Base-by-base conservation (phyloP, 2,888 invertebrate genomes). In the Ectropis crepuscularia region DNA sequence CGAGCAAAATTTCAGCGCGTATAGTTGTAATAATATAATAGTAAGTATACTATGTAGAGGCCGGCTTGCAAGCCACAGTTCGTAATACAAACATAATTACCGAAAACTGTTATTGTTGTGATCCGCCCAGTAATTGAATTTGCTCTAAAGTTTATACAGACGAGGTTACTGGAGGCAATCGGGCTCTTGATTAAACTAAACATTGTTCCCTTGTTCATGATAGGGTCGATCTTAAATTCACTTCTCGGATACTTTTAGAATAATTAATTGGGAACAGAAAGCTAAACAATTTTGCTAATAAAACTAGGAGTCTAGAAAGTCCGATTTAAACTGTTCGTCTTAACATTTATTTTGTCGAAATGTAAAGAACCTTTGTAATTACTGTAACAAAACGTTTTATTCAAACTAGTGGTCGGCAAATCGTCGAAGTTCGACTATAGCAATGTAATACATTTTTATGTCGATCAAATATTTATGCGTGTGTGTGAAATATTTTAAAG, bases 101-200 rank as follows among this genome's bases (percentile, higher is more conserved):
- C 79, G 80, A 86, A 88, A 88, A 88, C 82, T 88, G 87, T 88
- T 89, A 88, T 90, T 90, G 85, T 88, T 90, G 82, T 86, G 87
- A 86, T 85, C 80, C 83, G 75, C 71, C 76, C 75, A 86, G 85
- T 89, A 90, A 91, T 91, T 90, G 86, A 88, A 90, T 89, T 89
- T 83, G 76, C 80, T 77, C 75, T 78, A 68, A 85, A 89, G 90
- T 91, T 91, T 90, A 89, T 90, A 84, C 83, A 88, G 88, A 83
- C 77, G 78, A 83, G 87, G 86, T 86, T 86, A 84, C 80, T 78
- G 67, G 75, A 84, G 87, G 85, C 88, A 88, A 87, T 87, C 80
- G 84, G 81, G 82, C 80, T 83, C 85, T 87, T 89, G 87, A 90
- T 89, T 90, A 90, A 90, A 85, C 87, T 87, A 89, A 89, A 89